These are phyloP conservation scores for Mustela lutreola DNA, from an alignment of 2,113 vertebrate genomes.

Conservation along the genomic window DNA sequence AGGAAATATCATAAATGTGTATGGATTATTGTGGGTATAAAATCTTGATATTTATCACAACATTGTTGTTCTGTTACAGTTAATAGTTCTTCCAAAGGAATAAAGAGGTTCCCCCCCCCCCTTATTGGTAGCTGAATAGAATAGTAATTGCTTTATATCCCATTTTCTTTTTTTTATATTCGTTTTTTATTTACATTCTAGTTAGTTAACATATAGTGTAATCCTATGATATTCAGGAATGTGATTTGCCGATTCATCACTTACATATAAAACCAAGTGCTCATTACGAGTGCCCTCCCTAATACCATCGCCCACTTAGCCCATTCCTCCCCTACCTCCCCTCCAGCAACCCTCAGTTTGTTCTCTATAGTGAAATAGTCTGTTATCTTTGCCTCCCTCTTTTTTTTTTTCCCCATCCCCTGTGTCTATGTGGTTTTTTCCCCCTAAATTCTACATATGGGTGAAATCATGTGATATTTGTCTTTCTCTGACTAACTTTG, in stretches of 20 bases:
- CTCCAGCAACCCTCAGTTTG: not conserved
- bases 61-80: not conserved
- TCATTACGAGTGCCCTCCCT: not conserved
- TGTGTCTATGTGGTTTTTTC: not conserved
- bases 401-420: not conserved
- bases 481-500: not conserved
- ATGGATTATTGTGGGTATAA: conserved; percentile 12
- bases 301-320: not conserved
- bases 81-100: conserved; percentile 42
- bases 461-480: not conserved
- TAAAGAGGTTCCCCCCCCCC: not conserved
- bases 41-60: conserved; percentile 56
- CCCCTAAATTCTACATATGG: not conserved
- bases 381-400: not conserved
- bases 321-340: not conserved
- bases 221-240: not conserved
- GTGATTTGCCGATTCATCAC: not conserved
- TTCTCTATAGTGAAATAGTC: not conserved
- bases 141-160: conserved; percentile 34
- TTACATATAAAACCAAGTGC: not conserved
- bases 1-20: conserved; percentile 21
- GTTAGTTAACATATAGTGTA: not conserved
- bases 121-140: conserved; percentile 31
- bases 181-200: not conserved
- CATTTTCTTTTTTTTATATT: conserved; percentile 5